Evolutionary conservation across 2,888 invertebrate species (phyloP).

Genomic region (Andrena hattorfiana): DNA sequence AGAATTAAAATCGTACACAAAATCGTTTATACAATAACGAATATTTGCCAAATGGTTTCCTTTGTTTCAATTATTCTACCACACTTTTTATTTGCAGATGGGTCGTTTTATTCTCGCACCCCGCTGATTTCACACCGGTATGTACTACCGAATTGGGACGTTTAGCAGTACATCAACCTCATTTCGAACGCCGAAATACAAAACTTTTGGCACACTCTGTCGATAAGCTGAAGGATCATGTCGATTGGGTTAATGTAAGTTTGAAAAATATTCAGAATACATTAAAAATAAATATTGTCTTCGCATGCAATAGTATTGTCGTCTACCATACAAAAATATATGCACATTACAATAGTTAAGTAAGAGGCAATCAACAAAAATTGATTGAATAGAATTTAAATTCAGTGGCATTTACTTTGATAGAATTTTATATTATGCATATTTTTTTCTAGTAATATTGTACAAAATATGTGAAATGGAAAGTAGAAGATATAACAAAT

Average conservation of each 20-base stretch:
- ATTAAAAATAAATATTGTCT: background rate
- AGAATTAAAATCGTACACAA: background rate
- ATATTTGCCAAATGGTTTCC: background rate
- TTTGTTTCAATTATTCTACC: background rate
- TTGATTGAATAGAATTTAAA: too few relatives aligned
- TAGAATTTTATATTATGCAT: too few relatives aligned
- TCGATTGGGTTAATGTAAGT: slow-evolving; percentile 90
- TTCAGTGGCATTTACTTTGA: too few relatives aligned
- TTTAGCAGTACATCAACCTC: slow-evolving; percentile 89
- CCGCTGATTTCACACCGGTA: slow-evolving; percentile 95
- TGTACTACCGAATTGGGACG: slow-evolving; percentile 95
- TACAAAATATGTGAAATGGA: too few relatives aligned
- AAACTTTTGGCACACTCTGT: slow-evolving; percentile 93
- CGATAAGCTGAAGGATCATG: slow-evolving; percentile 90
- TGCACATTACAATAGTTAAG: too few relatives aligned
- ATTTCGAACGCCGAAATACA: slow-evolving; percentile 90
- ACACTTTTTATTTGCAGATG: slow-evolving; percentile 86
- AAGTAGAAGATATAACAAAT: too few relatives aligned
- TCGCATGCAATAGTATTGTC: background rate
- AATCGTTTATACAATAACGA: background rate
- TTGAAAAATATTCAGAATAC: background rate
- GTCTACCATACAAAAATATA: too few relatives aligned
- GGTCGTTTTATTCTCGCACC: slow-evolving; percentile 95
- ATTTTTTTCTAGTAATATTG: too few relatives aligned
- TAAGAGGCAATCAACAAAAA: too few relatives aligned